Conservation (phyloP, 2,888 invertebrate species). For the Caradrina clavipalpis region DNA sequence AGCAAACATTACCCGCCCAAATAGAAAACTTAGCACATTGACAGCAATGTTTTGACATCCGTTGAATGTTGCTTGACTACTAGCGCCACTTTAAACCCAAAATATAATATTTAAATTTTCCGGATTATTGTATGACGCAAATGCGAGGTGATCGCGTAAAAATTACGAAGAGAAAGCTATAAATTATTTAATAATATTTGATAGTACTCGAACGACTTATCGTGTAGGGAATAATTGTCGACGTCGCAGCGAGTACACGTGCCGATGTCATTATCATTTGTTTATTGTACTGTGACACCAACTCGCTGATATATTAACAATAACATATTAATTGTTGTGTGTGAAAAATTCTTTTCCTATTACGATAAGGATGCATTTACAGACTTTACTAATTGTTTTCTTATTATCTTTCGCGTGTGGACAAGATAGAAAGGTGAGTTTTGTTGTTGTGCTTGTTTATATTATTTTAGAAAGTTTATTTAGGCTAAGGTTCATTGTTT, state of each 20-base stretch:
- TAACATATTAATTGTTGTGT: slow-evolving; percentile 67
- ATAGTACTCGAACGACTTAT: slow-evolving; percentile 48
- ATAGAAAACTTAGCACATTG: not conserved
- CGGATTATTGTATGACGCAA: slow-evolving; percentile 56
- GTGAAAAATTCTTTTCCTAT: slow-evolving; percentile 72
- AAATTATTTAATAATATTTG: slow-evolving; percentile 47
- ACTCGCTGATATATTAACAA: slow-evolving; percentile 62
- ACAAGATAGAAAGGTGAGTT: slow-evolving; percentile 83
- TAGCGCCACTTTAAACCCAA: slow-evolving; percentile 22
- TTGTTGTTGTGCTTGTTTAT: slow-evolving; percentile 8
- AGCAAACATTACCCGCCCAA: not conserved
- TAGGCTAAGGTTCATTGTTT: not conserved
- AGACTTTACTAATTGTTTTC: slow-evolving; percentile 72
- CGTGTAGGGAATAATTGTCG: slow-evolving; percentile 61
- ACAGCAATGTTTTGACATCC: not conserved
- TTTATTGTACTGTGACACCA: slow-evolving; percentile 71
- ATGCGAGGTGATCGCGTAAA: slow-evolving; percentile 35
- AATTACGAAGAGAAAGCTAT: slow-evolving; percentile 57
- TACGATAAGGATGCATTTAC: slow-evolving; percentile 76
- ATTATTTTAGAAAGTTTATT: not conserved
- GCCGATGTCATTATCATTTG: slow-evolving; percentile 78
- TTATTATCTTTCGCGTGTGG: slow-evolving; percentile 72
- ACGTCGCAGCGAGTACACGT: slow-evolving; percentile 71
- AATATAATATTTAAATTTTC: slow-evolving; percentile 20
- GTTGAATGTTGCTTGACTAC: not conserved